Evolutionary conservation across 1,140 invertebrate species (phyloP).

Genomic region (Drosophila bocqueti): DNA sequence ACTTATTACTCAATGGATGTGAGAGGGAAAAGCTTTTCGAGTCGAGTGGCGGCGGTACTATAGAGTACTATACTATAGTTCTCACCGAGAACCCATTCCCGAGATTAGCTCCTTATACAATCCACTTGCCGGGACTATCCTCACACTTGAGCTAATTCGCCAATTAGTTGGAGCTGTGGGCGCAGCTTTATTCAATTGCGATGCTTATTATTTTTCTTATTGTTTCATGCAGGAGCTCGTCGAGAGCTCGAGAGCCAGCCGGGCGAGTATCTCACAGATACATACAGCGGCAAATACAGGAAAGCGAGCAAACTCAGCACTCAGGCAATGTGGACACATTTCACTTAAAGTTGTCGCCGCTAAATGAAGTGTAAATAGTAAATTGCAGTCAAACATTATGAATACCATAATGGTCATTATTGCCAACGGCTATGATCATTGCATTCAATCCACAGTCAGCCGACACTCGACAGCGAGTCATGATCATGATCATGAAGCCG

Average conservation of each 20-base stretch:
- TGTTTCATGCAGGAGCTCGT: conserved; percentile 26
- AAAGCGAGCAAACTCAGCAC: conserved; percentile 51
- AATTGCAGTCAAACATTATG: conserved; percentile 82
- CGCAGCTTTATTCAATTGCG: conserved; percentile 54
- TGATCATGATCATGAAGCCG: conserved; percentile 70
- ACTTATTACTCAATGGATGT: neutral
- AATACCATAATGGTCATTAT: conserved; percentile 63
- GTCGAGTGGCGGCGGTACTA: conserved; percentile 34
- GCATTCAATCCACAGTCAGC: conserved; percentile 37
- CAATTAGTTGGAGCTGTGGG: conserved; percentile 59
- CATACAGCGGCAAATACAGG: conserved; percentile 35
- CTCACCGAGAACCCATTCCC: conserved; percentile 26
- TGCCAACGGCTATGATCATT: conserved; percentile 38
- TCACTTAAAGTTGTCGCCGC: conserved; percentile 81
- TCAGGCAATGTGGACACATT: conserved; percentile 78
- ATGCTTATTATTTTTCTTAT: conserved; percentile 45
- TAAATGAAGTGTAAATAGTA: conserved; percentile 83
- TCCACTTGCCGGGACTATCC: conserved; percentile 41
- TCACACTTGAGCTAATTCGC: conserved; percentile 63
- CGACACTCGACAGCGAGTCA: conserved; percentile 39
- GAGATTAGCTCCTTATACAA: conserved; percentile 49
- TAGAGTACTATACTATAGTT: conserved; percentile 20
- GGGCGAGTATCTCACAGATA: conserved; percentile 50
- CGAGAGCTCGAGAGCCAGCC: neutral
- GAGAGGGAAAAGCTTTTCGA: conserved; percentile 22